phyloP scores from a whole-genome alignment of 2,113 vertebrate species.

The Scomber scombrus region DNA sequence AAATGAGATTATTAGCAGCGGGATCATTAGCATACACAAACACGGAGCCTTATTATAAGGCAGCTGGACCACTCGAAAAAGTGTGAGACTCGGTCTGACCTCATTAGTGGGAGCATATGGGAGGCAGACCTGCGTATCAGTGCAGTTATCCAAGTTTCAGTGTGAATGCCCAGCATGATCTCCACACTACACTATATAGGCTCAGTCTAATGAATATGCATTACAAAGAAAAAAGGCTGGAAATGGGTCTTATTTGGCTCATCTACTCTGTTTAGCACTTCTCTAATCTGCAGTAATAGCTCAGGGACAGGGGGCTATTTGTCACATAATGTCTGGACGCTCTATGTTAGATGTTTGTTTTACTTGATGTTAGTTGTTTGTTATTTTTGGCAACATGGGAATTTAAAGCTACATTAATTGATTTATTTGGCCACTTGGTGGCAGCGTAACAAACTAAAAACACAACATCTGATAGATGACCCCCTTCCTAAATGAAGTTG shows the following conservation, averaged over 20 bases:
- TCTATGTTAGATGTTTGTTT: background rate
- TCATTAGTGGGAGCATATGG: constrained; percentile 85
- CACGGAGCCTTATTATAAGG: constrained; percentile 77
- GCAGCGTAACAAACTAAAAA: background rate
- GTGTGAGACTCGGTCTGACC: constrained; percentile 75
- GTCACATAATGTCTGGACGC: constrained; percentile 8
- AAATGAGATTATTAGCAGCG: constrained; percentile 79
- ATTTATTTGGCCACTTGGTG: background rate
- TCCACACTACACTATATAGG: constrained; percentile 40
- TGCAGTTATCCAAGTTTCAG: constrained; percentile 69
- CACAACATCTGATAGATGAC: background rate
- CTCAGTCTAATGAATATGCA: constrained; percentile 63
- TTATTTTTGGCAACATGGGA: background rate
- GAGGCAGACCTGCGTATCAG: constrained; percentile 65
- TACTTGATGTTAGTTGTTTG: background rate
- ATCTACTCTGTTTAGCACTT: constrained; percentile 28
- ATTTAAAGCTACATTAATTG: background rate
- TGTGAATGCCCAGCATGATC: constrained; percentile 56
- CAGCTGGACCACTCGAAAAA: constrained; percentile 77
- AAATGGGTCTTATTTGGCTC: constrained; percentile 43
- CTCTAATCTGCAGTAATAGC: constrained; percentile 44
- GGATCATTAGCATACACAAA: constrained; percentile 82
- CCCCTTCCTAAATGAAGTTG: background rate
- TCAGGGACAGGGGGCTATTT: constrained; percentile 3
- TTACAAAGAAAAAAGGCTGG: constrained; percentile 1